A percentile compares a stretch with the other conserved stretches of the same genome.
These are phyloP conservation scores for Campodea augens DNA, from an alignment of 1,140 invertebrate genomes.

Conservation along the genomic window DNA sequence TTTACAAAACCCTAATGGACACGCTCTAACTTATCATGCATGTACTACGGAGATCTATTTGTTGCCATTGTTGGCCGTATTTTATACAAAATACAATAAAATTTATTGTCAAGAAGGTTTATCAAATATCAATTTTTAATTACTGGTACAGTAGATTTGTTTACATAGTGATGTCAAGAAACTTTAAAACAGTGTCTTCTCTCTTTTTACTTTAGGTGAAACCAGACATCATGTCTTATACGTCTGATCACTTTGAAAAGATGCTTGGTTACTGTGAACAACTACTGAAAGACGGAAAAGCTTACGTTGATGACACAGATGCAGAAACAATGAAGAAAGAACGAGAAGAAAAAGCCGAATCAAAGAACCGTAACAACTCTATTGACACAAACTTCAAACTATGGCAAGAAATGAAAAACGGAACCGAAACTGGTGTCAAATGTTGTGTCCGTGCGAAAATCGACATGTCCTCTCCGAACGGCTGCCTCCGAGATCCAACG, in stretches of 20 bases:
- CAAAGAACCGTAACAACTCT: constrained; percentile 67
- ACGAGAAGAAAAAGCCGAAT: constrained; percentile 73
- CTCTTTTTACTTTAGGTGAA: no score
- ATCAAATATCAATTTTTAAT: no score
- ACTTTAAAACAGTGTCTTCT: no score
- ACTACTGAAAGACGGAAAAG: constrained; percentile 68
- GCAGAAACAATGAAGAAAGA: constrained; percentile 87
- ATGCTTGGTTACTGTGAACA: constrained; percentile 77
- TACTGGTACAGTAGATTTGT: no score
- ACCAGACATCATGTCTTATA: constrained; percentile 83
- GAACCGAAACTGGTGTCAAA: constrained; percentile 50
- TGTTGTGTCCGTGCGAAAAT: constrained; percentile 95
- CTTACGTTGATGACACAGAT: constrained; percentile 93
- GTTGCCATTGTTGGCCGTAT: no score
- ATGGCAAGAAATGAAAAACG: constrained; percentile 93
- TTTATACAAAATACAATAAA: no score
- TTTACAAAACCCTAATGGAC: no score
- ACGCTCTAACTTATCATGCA: no score
- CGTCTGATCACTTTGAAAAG: constrained; percentile 91
- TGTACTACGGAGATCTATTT: no score
- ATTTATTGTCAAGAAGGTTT: no score
- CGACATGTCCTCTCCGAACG: constrained; percentile 89
- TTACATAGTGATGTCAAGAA: no score
- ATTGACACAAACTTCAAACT: constrained; percentile 68
- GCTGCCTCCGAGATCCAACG: constrained; percentile 95